Percentiles rank a stretch among this genome's conserved stretches.
phyloP scores from a whole-genome alignment of 2,113 vertebrate species.

The Myrmecobius fasciatus region DNA sequence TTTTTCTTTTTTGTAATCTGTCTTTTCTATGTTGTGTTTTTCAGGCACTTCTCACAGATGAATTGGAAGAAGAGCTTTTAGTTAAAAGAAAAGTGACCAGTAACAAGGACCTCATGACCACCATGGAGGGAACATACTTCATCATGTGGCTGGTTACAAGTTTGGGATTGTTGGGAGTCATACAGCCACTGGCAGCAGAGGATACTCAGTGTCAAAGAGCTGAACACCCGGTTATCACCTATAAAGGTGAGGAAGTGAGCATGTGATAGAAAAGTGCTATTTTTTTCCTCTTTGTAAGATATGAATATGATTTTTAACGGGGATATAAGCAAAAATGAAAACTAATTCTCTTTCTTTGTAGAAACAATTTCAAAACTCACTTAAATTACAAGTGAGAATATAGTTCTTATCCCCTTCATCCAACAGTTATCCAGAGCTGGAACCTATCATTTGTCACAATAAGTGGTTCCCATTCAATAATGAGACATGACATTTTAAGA shows the following conservation, averaged over 20 bases:
- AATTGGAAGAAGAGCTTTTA: constrained; percentile 80
- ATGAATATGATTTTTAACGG: background rate
- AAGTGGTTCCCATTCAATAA: background rate
- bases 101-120: constrained; percentile 84
- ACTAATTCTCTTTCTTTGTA: background rate
- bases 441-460: background rate
- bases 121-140: constrained; percentile 83
- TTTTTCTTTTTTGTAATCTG: background rate
- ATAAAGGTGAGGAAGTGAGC: constrained; percentile 87
- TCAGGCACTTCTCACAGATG: constrained; percentile 88
- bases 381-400: background rate
- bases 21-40: constrained; percentile 60
- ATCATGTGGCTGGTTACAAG: constrained; percentile 87
- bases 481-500: background rate
- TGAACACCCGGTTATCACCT: constrained; percentile 91
- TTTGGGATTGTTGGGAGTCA: constrained; percentile 88
- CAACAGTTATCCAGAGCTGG: background rate
- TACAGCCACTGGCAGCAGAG: constrained; percentile 79
- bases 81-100: constrained; percentile 85
- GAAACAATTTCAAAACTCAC: background rate
- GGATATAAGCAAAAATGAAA: background rate
- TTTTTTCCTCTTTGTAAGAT: background rate
- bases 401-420: background rate
- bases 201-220: constrained; percentile 88
- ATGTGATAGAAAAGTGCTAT: rapidly evolving